Evolutionary conservation across 2,888 invertebrate genomes (phyloP), one percentile per base, ranked within the genome.

Genomic region (Iselma pallidipennis): DNA sequence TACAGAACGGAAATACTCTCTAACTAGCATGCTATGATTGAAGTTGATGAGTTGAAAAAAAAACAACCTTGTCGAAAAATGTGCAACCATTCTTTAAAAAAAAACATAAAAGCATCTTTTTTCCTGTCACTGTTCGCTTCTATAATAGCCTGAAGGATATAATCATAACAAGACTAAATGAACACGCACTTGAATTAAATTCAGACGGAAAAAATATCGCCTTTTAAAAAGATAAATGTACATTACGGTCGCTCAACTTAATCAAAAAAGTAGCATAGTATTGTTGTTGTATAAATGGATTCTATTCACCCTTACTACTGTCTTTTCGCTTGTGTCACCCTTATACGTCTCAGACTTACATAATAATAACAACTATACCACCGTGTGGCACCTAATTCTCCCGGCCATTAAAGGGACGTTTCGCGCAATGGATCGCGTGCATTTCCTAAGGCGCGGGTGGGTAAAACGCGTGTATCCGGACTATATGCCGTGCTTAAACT

Each of bases 341-440:
- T n/a, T n/a, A n/a, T n/a, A n/a, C n/a, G n/a, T n/a, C n/a, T n/a
- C n/a, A n/a, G n/a, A n/a, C n/a, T n/a, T n/a, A n/a, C n/a, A n/a
- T n/a, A n/a, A n/a, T n/a, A n/a, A n/a, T n/a, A n/a, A n/a, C n/a
- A n/a, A n/a, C n/a, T n/a, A n/a, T n/a, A n/a, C n/a, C n/a, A n/a
- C n/a, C n/a, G n/a, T n/a, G n/a, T n/a, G n/a, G n/a, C n/a, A n/a
- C n/a, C n/a, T n/a, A n/a, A 37, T 59, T 49, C 52, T 56, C 49
- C 49, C n/a, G 1, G 31, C 63, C 55, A 59, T 63, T 63, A 63
- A 54, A 50, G 25, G 54, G 26, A 56, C 31, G 52, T 42, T 45
- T 42, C 29, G 57, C 57, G 51, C n/a, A 45, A 45, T 45, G 21
- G 37, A 54, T 64, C 51, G 60, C 64, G 64, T 64, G 64, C 51